phyloP scores from a whole-genome alignment of 1,140 invertebrate species.

The Ips nitidus region DNA sequence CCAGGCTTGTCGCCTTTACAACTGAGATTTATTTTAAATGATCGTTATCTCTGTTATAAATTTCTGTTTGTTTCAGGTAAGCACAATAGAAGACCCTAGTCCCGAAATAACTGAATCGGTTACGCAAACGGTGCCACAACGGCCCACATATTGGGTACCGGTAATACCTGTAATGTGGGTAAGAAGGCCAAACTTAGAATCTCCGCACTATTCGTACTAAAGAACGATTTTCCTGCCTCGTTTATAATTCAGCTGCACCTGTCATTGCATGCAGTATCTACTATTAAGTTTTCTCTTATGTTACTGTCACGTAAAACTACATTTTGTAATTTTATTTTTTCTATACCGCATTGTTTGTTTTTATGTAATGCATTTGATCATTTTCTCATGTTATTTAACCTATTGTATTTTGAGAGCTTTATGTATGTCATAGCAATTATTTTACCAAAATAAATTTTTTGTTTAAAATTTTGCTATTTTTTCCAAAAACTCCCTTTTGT shows the following conservation, averaged over 20 bases:
- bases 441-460: too few relatives aligned
- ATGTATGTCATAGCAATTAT: too few relatives aligned
- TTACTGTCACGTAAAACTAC: background rate
- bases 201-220: constrained; percentile 12
- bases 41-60: too few relatives aligned
- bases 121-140: background rate
- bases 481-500: too few relatives aligned
- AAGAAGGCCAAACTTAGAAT: constrained; percentile 28
- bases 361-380: constrained; percentile 16
- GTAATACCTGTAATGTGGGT: constrained; percentile 36
- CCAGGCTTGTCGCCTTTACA: background rate
- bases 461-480: too few relatives aligned
- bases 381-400: background rate
- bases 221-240: too few relatives aligned
- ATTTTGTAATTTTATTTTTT: background rate
- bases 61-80: constrained; percentile 33
- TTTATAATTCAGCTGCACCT: background rate
- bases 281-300: too few relatives aligned
- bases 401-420: too few relatives aligned
- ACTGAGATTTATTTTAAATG: too few relatives aligned
- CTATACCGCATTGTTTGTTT: constrained; percentile 8
- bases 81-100: constrained; percentile 1
- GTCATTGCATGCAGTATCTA: background rate
- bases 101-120: constrained; percentile 1
- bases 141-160: constrained; percentile 32